Base-by-base conservation (phyloP, 2,113 vertebrate species). In the Aphelocoma coerulescens region DNA sequence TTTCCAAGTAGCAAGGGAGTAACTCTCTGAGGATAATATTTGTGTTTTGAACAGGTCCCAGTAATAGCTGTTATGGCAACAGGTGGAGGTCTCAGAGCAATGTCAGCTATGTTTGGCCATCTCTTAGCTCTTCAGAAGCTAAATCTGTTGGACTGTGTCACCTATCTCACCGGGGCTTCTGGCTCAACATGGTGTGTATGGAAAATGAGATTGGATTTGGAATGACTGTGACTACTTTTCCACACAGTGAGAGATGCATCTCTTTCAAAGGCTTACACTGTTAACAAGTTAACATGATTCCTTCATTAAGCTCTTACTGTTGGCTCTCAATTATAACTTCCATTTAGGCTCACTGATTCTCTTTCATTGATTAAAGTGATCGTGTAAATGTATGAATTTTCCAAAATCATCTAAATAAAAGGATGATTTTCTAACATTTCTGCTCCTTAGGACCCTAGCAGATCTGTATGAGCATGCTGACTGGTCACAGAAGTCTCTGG, bases 181-280 rank as follows among this genome's bases (percentile, higher is more conserved):
- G 99, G 99, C 49, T 98, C 99, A 3, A 99, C 99, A 19, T 99
- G 99, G 99, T 99, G 73, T 69, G 98, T 78, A 93, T 26, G 37
- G 51, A 72, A 58, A 48, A 89, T 55, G n/a, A 41, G 41, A 49
- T 10, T 65, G 77, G 23, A 8, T 73, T 91, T 74, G 67, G 54
- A 61, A 75, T 78, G 18, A 22, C 30, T 81, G 48, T 52, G 39
- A 7, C 10, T 62, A 7, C 39, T 10, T 72, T 84, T 74, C 57
- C 46, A 49, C 52, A 37, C 30, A 48, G 35, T 7, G 39, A 75
- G 43, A 85, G 35, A 6, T 54, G 16, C 35, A 61, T 46, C 33
- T 61, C 59, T 91, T 66, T 62, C 1, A 1, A 71, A 86, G 65
- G 22, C 30, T 83, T 41, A 54, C 1, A 3, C 30, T 74, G 33